Conservation (phyloP, 30 jellyfish, hydroid and myxozoan species). For the Aurelia sp. region DNA sequence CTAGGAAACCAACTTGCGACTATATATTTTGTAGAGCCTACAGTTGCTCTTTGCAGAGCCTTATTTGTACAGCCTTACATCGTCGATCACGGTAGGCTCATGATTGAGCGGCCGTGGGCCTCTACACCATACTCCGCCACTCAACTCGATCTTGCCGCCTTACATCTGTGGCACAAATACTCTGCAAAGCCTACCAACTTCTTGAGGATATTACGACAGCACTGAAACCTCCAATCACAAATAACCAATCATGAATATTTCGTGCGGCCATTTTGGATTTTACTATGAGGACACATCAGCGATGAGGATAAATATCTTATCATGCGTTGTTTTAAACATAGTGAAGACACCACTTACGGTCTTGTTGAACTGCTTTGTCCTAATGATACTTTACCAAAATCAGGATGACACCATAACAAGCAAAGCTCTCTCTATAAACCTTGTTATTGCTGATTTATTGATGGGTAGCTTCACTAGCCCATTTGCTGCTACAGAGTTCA, state of each 20-base stretch:
- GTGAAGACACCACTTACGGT: constrained; percentile 26
- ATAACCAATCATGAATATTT: constrained; percentile 7
- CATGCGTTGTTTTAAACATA: constrained; percentile 16
- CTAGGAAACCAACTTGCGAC: too few relatives aligned
- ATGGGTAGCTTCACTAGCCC: constrained; percentile 60
- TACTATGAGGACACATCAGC: constrained; percentile 47
- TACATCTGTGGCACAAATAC: too few relatives aligned
- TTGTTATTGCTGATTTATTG: constrained; percentile 30
- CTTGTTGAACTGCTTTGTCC: constrained; percentile 28
- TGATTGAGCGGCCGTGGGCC: too few relatives aligned
- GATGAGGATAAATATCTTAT: constrained; percentile 9
- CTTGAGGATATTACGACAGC: too few relatives aligned
- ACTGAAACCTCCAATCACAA: too few relatives aligned
- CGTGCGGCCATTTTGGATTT: constrained; percentile 42
- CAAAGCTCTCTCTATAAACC: constrained; percentile 11
- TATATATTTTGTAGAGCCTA: too few relatives aligned
- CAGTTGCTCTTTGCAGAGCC: too few relatives aligned
- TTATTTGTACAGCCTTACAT: too few relatives aligned
- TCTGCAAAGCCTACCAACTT: too few relatives aligned
- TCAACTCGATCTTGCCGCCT: too few relatives aligned
- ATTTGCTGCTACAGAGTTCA: constrained; percentile 25
- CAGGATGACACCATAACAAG: constrained; percentile 27
- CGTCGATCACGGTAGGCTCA: too few relatives aligned
- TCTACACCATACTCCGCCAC: too few relatives aligned
- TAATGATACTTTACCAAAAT: constrained; percentile 1